Base-by-base conservation (phyloP, 2,113 vertebrate species). In the Ciconia boyciana region DNA sequence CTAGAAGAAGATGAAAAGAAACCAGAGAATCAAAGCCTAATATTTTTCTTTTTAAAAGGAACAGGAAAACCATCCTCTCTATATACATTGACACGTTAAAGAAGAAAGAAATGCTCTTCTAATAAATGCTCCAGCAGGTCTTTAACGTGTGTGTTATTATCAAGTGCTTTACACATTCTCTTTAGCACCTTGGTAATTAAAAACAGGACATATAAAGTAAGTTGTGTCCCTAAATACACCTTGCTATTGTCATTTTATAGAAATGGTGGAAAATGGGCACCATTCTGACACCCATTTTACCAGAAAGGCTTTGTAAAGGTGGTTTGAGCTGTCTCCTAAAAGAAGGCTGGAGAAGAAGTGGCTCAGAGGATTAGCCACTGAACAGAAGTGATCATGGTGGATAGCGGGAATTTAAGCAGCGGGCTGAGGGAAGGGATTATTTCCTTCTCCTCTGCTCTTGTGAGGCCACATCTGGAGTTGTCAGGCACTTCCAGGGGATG, bases 1-100 rank as follows among this genome's bases (percentile, higher is more conserved):
- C 71, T 83, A 87, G 97, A 98, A 96, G 95, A 97, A 96, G 97
- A 97, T 98, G 93, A 98, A 98, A 98, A 97, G 97, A 96, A 95
- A 95, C 78, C 72, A 90, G 34, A 87, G 88, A 95, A 97, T 98
- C 97, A 98, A 98, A 97, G 97, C 97, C 92, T 93, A 91, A 85
- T 94, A 85, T 97, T 96, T 97, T 93, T 94, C 92, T 87, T 97
- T 89, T 70, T 95, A 97, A 98, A 98, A 97, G 25, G 89, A 96
- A 69, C 52, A 62, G 85, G 84, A 93, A 97, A 96, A 94, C 41
- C 83, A 72, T 55, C 49, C 44, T 95, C 69, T 91, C 44, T 60
- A 19, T 79, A 58, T 79, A 94, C 49, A 83, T 5, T 74, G 55
- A 93, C 82, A 51, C 64, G 61, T 54, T 90, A 93, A 92, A 96